Base-by-base conservation (phyloP, 2,113 vertebrate genomes). In the Falcunculus frontatus region DNA sequence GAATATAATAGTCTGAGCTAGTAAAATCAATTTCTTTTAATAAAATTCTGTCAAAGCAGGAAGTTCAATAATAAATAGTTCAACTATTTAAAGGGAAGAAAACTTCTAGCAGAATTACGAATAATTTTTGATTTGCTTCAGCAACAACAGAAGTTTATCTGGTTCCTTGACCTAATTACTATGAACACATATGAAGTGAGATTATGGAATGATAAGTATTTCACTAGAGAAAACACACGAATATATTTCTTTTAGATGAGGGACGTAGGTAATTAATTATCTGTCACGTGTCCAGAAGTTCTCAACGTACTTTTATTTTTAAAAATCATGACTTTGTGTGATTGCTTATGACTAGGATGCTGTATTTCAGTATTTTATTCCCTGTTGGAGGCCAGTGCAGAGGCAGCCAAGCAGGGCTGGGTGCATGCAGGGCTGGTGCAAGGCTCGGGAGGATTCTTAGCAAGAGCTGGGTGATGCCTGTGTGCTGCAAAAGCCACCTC, bases 1-100 rank as follows among this genome's bases (percentile, higher is more conserved):
- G 83, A 89, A 83, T 72, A 49, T 70, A 90, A 62, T 75, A 88
- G 64, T 62, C 57, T 70, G 79, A 94, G 87, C 25, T 47, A 33
- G 74, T 83, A 94, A 96, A 93, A 87, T 96, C 92, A 88, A 95
- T 91, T 91, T 79, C 62, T 88, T 87, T 85, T 90, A 88, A 95
- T 76, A 69, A 76, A 90, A 93, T 87, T 84, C 75, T 87, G 84
- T 90, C 74, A 95, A 93, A 89, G 78, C 37, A 41, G 42, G 50
- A 89, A 67, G 65, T 89, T 96, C 44, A 87, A 68, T 96, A 97
- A 94, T 74, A 91, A 93, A 87, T 70, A n/a, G 37, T 70, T 84
- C 41, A 55, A 37, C 86, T 78, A 50, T 79, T 96, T 73, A 80
- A 73, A 89, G 79, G 35, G 81, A 85, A 53, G 72, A 89, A 89